phyloP scores from a whole-genome alignment of 23 tunicate species.

The Aplidium turbinatum region DNA sequence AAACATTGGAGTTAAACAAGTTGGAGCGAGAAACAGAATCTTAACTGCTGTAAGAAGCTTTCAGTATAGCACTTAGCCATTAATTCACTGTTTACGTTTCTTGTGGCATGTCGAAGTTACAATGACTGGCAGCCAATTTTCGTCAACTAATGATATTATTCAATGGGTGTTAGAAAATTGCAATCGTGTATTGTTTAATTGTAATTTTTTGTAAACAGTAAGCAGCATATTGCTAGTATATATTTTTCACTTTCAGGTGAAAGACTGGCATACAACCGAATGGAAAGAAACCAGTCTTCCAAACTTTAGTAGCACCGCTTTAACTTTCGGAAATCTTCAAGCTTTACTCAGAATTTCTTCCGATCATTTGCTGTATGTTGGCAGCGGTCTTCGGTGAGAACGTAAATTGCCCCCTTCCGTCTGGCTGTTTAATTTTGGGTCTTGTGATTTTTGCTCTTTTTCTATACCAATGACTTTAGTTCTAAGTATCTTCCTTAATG shows the following conservation, averaged over 20 bases:
- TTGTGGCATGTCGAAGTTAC: no score
- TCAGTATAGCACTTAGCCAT: no score
- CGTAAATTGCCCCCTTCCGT: no score
- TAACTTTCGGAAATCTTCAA: conserved; percentile 39
- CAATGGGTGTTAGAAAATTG: no score
- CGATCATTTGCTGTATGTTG: conserved; percentile 40
- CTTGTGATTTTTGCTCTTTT: no score
- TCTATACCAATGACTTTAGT: no score
- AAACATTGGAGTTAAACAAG: conserved; percentile 57
- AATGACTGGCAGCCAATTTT: no score
- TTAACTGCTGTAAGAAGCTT: conserved; percentile 76
- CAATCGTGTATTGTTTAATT: no score
- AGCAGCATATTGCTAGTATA: not conserved
- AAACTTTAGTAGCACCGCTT: conserved; percentile 33
- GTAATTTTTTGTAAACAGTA: not conserved
- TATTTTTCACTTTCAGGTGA: conserved; percentile 14
- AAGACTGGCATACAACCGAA: conserved; percentile 47
- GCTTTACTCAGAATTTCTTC: conserved; percentile 35
- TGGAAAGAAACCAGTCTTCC: conserved; percentile 56
- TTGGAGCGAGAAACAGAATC: conserved; percentile 74
- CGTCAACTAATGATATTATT: no score
- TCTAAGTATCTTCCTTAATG: no score
- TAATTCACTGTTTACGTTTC: no score
- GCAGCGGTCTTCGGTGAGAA: conserved; percentile 42
- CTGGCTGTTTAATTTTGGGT: no score